Percentiles rank a stretch among this genome's conserved stretches.
These are phyloP conservation scores for Drosophila tristis DNA, from an alignment of 1,140 invertebrate genomes.

Conservation along the genomic window DNA sequence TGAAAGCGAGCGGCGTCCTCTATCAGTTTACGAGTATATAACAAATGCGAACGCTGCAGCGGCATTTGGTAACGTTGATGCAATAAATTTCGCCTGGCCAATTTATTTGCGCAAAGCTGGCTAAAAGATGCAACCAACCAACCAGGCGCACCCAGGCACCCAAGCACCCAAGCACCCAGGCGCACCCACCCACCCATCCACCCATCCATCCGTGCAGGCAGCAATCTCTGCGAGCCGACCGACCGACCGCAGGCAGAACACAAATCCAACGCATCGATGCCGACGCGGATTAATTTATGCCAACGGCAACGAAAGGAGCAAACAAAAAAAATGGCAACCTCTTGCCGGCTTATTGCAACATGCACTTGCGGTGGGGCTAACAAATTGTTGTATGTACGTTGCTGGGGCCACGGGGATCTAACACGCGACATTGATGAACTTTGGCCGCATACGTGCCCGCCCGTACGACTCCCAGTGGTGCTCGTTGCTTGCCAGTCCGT, in stretches of 20 bases:
- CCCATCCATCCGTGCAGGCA: constrained; percentile 23
- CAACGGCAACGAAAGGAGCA: constrained; percentile 22
- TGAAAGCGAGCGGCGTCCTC: constrained; percentile 64
- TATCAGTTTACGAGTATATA: constrained; percentile 46
- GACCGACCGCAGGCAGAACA: constrained; percentile 53
- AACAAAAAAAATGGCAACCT: constrained; percentile 23
- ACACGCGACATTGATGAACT: constrained; percentile 79
- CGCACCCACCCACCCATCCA: constrained; percentile 2
- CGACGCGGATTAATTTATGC: constrained; percentile 77
- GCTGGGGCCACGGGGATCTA: constrained; percentile 27
- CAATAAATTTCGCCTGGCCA: constrained; percentile 74
- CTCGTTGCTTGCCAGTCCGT: constrained; percentile 33
- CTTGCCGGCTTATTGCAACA: constrained; percentile 65
- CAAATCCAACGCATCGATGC: constrained; percentile 70
- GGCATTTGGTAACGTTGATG: constrained; percentile 74
- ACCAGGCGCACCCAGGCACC: not conserved
- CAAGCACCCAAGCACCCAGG: constrained; percentile 4
- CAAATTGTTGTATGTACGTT: constrained; percentile 67
- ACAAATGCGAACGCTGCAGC: constrained; percentile 66
- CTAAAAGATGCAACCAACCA: constrained; percentile 54
- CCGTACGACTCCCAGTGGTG: constrained; percentile 3
- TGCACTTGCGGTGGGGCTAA: constrained; percentile 56
- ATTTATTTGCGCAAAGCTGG: constrained; percentile 76
- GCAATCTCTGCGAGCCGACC: constrained; percentile 54
- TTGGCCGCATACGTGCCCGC: constrained; percentile 56